Evolutionary conservation across 2,888 invertebrate species (phyloP).

Genomic region (Eubasilissa splendida): DNA sequence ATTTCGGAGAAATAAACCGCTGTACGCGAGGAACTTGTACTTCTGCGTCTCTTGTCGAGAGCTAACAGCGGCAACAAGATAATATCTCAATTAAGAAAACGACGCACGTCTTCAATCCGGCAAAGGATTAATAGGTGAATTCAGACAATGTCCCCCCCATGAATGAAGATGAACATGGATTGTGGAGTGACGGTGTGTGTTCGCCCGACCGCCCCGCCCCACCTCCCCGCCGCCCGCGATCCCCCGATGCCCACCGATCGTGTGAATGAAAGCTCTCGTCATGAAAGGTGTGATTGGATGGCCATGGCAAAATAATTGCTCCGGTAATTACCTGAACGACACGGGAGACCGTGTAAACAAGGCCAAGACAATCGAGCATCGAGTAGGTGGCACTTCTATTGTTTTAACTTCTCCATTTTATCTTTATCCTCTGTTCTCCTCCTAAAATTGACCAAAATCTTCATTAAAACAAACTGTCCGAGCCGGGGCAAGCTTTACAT

Average conservation of each 20-base stretch:
- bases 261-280: conserved; percentile 38
- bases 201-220: not conserved
- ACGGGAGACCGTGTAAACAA: conserved; percentile 35
- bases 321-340: conserved; percentile 47
- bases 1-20: too few species aligned
- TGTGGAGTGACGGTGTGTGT: not conserved
- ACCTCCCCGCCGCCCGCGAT: not conserved
- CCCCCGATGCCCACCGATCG: not conserved
- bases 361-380: conserved; percentile 33
- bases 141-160: too few species aligned
- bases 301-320: conserved; percentile 45
- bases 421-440: conserved; percentile 42
- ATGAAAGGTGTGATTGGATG: conserved; percentile 41
- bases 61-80: too few species aligned
- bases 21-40: too few species aligned
- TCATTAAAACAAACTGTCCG: conserved; percentile 47
- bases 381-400: conserved; percentile 41
- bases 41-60: too few species aligned
- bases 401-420: conserved; percentile 38
- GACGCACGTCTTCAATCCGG: too few species aligned
- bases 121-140: too few species aligned
- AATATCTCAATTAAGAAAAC: too few species aligned
- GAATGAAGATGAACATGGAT: not conserved
- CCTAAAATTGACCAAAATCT: conserved; percentile 51
- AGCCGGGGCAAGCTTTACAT: conserved; percentile 6